Conservation (phyloP, 1,140 invertebrate species). For the Liolophura sinensis region DNA sequence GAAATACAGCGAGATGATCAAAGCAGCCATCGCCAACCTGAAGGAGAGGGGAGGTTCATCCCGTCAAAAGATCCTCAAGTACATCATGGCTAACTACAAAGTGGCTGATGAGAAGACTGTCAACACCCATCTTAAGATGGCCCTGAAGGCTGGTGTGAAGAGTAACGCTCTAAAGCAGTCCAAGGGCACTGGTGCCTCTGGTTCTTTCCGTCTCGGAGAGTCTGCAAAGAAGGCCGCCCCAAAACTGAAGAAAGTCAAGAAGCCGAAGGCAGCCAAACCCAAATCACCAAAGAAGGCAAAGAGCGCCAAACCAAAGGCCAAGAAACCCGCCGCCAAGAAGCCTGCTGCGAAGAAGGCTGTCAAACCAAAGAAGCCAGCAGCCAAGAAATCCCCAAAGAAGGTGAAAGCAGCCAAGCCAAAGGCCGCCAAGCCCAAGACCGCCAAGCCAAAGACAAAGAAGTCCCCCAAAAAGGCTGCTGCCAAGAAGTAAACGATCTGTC, state of each 20-base stretch:
- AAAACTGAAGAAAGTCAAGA: slow-evolving; percentile 2
- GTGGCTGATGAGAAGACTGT: slow-evolving; percentile 34
- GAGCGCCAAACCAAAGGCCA: background rate
- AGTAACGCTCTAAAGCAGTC: slow-evolving; percentile 30
- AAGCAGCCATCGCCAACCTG: slow-evolving; percentile 1
- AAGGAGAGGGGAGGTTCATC: slow-evolving; percentile 30
- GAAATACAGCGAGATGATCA: slow-evolving; percentile 10
- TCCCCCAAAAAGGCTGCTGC: no score
- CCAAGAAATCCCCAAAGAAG: slow-evolving; percentile 35
- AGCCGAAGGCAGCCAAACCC: slow-evolving; percentile 2
- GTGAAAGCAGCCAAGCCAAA: slow-evolving; percentile 25
- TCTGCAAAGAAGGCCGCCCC: background rate
- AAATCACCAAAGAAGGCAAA: background rate
- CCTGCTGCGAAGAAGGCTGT: background rate
- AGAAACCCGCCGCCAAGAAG: slow-evolving; percentile 2
- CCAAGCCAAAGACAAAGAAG: no score
- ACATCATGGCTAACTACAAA: slow-evolving; percentile 40
- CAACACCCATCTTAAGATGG: slow-evolving; percentile 32
- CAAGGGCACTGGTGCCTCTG: slow-evolving; percentile 40
- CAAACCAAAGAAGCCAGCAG: slow-evolving; percentile 18
- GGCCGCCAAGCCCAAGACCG: slow-evolving; percentile 21
- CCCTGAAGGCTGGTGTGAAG: slow-evolving; percentile 30
- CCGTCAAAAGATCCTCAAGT: slow-evolving; percentile 43
- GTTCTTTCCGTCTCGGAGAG: slow-evolving; percentile 40
- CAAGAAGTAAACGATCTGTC: no score